phyloP scores from a whole-genome alignment of 2,888 invertebrate species.

The Brenthis ino region DNA sequence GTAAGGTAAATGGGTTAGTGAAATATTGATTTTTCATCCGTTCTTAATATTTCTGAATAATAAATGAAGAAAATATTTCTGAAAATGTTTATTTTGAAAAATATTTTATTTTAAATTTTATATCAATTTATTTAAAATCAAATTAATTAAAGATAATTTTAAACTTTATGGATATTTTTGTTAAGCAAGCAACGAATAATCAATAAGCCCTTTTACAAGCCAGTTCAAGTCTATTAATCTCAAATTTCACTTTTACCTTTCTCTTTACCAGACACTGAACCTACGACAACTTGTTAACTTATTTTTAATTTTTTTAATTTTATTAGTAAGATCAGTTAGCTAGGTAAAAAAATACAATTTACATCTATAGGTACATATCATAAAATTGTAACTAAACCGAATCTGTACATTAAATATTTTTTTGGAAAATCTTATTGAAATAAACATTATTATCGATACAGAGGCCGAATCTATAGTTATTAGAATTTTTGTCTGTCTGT shows the following conservation, averaged over 20 bases:
- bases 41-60: no score
- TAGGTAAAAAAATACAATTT: background rate
- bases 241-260: constrained; percentile 28
- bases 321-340: background rate
- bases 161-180: background rate
- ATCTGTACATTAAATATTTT: no score
- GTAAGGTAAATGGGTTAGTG: no score
- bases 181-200: background rate
- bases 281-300: background rate
- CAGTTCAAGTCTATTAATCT: constrained; percentile 24
- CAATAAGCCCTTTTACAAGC: constrained; percentile 17
- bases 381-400: no score
- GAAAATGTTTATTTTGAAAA: background rate
- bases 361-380: no score
- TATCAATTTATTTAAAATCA: no score
- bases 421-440: no score
- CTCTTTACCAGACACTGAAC: constrained; percentile 19
- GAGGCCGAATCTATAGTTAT: no score
- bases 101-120: background rate
- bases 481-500: no score
- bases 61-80: constrained; percentile 29
- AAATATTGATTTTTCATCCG: no score
- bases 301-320: background rate
- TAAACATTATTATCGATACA: no score
- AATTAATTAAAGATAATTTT: background rate